Conservation (phyloP, 2,888 invertebrate species). For the Caradrina kadenii region DNA sequence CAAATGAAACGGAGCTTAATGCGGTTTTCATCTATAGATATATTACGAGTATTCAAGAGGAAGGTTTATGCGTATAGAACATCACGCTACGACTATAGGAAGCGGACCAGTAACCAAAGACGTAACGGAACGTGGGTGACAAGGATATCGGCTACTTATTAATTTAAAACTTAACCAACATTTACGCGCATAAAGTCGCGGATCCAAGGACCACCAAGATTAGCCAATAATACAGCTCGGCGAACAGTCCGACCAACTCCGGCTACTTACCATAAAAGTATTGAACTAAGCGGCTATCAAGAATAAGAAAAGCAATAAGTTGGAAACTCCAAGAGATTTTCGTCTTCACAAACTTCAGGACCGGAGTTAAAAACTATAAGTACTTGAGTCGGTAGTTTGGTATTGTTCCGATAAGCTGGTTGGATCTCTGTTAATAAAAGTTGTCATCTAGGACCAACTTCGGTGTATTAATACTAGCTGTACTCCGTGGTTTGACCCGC, state of each 20-base stretch:
- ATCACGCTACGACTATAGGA: too few relatives aligned
- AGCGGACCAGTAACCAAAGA: too few relatives aligned
- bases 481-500: too few relatives aligned
- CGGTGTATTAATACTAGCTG: constrained; percentile 15
- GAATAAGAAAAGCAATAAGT: constrained; percentile 61
- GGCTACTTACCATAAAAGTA: constrained; percentile 58
- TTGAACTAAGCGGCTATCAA: constrained; percentile 55
- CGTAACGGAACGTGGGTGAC: too few relatives aligned
- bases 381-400: constrained; percentile 48
- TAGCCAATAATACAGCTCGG: constrained; percentile 20
- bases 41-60: too few relatives aligned
- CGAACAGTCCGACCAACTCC: constrained; percentile 18
- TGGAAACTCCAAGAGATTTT: constrained; percentile 59
- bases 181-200: too few relatives aligned
- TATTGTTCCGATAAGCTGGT: constrained; percentile 52
- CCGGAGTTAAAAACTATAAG: constrained; percentile 59
- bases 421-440: constrained; percentile 41
- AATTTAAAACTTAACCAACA: too few relatives aligned
- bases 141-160: too few relatives aligned
- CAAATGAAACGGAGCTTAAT: too few relatives aligned
- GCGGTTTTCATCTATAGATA: too few relatives aligned
- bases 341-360: constrained; percentile 55
- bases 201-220: background rate
- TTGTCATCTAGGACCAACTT: constrained; percentile 37
- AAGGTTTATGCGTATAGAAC: too few relatives aligned